Percentiles rank a stretch among this genome's conserved stretches.
These are phyloP conservation scores for Indicator maculatus DNA, from an alignment of 2,113 vertebrate genomes.

Conservation along the genomic window DNA sequence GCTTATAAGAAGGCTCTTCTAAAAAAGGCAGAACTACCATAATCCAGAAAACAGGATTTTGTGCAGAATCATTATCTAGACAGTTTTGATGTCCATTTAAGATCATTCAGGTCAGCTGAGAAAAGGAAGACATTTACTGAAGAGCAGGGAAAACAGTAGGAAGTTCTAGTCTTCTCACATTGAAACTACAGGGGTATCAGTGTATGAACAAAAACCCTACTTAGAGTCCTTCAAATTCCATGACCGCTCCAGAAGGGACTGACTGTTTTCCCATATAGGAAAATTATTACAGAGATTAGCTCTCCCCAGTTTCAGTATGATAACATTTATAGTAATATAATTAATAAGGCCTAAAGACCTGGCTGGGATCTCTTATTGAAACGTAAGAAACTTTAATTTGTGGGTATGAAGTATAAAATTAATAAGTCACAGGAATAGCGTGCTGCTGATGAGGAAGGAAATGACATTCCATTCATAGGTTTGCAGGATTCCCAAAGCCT, in stretches of 20 bases:
- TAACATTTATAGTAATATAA: background rate
- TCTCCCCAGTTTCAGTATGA: background rate
- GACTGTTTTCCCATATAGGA: background rate
- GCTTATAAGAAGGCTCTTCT: background rate
- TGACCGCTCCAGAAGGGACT: background rate
- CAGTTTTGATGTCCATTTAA: background rate
- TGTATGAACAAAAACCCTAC: background rate
- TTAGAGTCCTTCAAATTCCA: background rate
- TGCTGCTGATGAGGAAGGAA: background rate
- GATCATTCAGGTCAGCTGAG: background rate
- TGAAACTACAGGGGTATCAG: background rate
- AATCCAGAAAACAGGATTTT: background rate
- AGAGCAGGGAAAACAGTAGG: background rate
- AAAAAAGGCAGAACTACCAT: background rate
- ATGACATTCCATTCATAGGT: background rate
- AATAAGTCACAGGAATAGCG: background rate
- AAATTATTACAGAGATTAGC: background rate
- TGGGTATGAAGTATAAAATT: fast-evolving
- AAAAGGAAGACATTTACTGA: background rate
- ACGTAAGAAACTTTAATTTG: background rate
- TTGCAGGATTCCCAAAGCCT: background rate
- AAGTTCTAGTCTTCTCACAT: background rate
- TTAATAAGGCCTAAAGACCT: background rate
- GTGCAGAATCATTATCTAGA: background rate
- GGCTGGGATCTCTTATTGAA: background rate